These are phyloP conservation scores for Tolmerus cingulatus DNA, from an alignment of 2,888 invertebrate species.

Conservation along the genomic window DNA sequence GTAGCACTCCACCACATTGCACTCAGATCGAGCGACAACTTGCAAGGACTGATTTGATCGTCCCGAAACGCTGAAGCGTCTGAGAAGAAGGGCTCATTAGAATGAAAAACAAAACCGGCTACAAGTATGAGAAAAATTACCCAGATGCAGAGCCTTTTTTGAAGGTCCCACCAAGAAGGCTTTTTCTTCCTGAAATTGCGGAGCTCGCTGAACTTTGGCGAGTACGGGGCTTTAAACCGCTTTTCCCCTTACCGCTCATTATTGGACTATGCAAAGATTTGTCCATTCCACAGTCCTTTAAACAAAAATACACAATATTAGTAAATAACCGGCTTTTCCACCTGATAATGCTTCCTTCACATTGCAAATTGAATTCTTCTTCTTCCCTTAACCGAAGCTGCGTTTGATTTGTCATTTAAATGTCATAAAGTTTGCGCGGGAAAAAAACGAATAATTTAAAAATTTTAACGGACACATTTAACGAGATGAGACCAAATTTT, in stretches of 20 bases:
- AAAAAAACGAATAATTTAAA: no score
- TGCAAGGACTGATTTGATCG: constrained; percentile 75
- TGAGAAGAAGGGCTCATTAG: constrained; percentile 50
- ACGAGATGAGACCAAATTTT: no score
- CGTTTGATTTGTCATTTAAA: background rate
- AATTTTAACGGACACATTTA: no score
- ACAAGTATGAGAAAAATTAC: constrained; percentile 45
- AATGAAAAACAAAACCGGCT: background rate
- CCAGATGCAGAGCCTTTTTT: constrained; percentile 55
- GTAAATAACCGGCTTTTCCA: background rate
- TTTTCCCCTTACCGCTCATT: constrained; percentile 50
- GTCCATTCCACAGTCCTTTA: constrained; percentile 51
- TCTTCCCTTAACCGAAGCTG: background rate
- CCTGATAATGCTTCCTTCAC: background rate
- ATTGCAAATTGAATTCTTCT: background rate
- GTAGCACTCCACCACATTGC: constrained; percentile 79
- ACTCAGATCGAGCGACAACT: constrained; percentile 77
- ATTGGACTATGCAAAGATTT: constrained; percentile 56
- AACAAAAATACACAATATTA: background rate
- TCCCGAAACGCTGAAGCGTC: constrained; percentile 68
- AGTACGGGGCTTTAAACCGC: constrained; percentile 54
- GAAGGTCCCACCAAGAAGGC: constrained; percentile 54
- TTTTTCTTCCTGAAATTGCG: constrained; percentile 54
- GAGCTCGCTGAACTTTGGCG: constrained; percentile 53
- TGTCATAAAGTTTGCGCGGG: no score